phyloP scores from a whole-genome alignment of 2,113 vertebrate genomes.

The Ailuropoda melanoleuca region DNA sequence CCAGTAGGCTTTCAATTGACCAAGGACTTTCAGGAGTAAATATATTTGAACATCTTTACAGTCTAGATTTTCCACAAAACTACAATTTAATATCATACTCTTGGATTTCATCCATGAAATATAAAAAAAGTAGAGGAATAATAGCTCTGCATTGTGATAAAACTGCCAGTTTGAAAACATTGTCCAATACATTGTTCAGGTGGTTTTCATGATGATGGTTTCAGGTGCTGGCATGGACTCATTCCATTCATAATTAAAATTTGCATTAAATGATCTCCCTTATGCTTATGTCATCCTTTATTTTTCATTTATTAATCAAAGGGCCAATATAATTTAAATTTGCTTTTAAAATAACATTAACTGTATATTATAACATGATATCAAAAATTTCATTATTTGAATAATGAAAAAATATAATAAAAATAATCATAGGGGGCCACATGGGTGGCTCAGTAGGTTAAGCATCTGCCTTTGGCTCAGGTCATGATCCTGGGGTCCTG shows the following conservation, averaged over 20 bases:
- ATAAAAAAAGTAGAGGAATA: neutral
- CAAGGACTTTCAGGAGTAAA: neutral
- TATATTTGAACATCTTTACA: neutral
- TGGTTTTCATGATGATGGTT: neutral
- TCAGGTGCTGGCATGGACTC: neutral
- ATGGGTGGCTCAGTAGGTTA: neutral
- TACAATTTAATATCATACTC: neutral
- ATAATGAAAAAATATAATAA: neutral
- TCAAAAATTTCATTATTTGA: neutral
- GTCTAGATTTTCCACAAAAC: neutral
- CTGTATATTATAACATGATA: neutral
- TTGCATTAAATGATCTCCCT: neutral
- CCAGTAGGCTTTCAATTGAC: neutral
- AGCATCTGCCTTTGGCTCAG: neutral
- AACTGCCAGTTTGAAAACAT: neutral
- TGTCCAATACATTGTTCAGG: neutral
- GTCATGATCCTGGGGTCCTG: neutral
- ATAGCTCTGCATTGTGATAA: neutral
- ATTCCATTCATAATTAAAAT: neutral
- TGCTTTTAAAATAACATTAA: neutral
- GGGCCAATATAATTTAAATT: slow-evolving; percentile 40
- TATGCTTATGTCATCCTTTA: neutral
- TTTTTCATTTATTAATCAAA: neutral
- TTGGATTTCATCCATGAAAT: neutral
- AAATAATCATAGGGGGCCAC: neutral